Percentiles rank a stretch among this genome's conserved stretches.
Conservation (phyloP, 2,888 invertebrate species). For the Nezara viridula region DNA sequence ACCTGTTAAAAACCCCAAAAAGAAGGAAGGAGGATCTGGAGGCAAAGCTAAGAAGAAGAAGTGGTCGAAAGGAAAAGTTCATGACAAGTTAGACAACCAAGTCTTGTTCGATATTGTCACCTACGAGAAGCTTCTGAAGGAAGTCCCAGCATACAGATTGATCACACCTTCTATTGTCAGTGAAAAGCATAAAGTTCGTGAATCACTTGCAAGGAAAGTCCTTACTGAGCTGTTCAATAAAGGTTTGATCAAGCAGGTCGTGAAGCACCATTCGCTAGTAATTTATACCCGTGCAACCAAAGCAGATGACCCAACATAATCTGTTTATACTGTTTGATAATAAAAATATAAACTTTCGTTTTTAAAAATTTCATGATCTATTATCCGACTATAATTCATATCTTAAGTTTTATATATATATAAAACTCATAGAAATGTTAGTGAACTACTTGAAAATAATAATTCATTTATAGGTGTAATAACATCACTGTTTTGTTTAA, state of each 20-base stretch:
- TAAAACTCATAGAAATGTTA: too few relatives aligned
- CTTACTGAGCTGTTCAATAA: slow-evolving; percentile 94
- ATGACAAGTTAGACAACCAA: slow-evolving; percentile 99
- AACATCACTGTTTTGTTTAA: too few relatives aligned
- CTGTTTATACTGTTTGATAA: slow-evolving; percentile 52
- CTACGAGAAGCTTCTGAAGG: slow-evolving; percentile 96
- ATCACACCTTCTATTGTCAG: slow-evolving; percentile 99
- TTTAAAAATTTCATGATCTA: too few relatives aligned
- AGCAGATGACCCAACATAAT: slow-evolving; percentile 81
- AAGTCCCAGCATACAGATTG: slow-evolving; percentile 96
- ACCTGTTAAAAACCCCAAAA: slow-evolving; percentile 94
- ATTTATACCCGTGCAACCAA: slow-evolving; percentile 98
- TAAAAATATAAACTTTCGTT: slow-evolving; percentile 54
- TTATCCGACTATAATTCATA: too few relatives aligned
- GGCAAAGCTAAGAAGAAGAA: slow-evolving; percentile 99
- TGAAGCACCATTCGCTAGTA: slow-evolving; percentile 95
- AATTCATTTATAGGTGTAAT: too few relatives aligned
- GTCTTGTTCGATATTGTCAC: slow-evolving; percentile 98
- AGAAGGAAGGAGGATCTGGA: slow-evolving; percentile 95
- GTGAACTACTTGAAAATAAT: too few relatives aligned
- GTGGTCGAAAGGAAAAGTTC: slow-evolving; percentile 99
- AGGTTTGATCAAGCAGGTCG: slow-evolving; percentile 94
- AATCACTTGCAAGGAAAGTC: slow-evolving; percentile 95
- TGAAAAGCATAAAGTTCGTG: slow-evolving; percentile 97
- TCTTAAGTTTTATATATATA: too few relatives aligned